These are phyloP conservation scores for Sarcophaga caerulescens DNA, from an alignment of 2,888 invertebrate species.

Conservation along the genomic window DNA sequence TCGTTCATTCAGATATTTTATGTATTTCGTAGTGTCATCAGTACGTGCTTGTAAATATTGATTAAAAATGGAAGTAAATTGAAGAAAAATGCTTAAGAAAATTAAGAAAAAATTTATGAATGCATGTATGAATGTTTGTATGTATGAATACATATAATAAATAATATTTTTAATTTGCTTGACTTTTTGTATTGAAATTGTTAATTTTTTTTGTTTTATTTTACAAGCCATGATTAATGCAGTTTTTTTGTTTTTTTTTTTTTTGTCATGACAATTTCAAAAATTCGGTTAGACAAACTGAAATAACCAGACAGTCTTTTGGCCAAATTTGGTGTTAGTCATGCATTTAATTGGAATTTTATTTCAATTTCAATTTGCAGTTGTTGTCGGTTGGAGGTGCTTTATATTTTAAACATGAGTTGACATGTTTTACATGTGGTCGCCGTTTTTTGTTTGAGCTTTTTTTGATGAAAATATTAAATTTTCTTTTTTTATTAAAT, in stretches of 20 bases:
- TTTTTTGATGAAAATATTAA: not conserved
- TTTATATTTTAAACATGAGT: constrained; percentile 51
- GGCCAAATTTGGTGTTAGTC: constrained; percentile 44
- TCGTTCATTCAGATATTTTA: not conserved
- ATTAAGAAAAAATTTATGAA: not conserved
- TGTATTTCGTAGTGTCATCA: not conserved
- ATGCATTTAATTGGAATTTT: constrained; percentile 18
- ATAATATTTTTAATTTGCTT: not conserved
- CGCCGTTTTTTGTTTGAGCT: not conserved
- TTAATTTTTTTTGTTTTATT: not conserved
- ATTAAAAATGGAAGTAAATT: not conserved
- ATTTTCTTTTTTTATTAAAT: constrained; percentile 29
- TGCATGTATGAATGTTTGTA: too few species aligned
- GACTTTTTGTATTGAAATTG: constrained; percentile 23
- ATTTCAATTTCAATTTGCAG: constrained; percentile 6
- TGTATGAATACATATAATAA: too few species aligned
- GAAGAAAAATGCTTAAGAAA: not conserved
- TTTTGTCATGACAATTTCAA: not conserved
- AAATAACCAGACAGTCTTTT: constrained; percentile 33
- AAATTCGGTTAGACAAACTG: constrained; percentile 11
- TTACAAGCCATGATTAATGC: constrained; percentile 42
- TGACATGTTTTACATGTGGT: constrained; percentile 8
- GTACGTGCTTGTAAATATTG: constrained; percentile 42
- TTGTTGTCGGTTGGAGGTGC: not conserved
- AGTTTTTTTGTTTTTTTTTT: not conserved